These are phyloP conservation scores for Campoplex capitator DNA, from an alignment of 2,888 invertebrate genomes.

Conservation along the genomic window DNA sequence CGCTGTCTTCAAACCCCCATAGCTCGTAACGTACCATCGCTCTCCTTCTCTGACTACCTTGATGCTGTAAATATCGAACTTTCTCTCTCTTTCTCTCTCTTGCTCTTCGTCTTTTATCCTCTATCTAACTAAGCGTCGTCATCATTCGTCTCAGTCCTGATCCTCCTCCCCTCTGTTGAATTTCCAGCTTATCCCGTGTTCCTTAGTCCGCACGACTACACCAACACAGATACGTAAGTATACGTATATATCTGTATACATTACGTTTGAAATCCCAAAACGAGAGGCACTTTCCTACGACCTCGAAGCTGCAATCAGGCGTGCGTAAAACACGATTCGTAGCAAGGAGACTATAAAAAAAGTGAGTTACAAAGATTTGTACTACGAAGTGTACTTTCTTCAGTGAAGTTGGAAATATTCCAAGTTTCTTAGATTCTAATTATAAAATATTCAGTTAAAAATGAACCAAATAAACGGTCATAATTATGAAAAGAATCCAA, in stretches of 20 bases:
- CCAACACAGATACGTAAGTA: constrained; percentile 7
- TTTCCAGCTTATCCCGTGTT: constrained; percentile 52
- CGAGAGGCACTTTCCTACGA: constrained; percentile 41
- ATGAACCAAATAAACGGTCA: neutral
- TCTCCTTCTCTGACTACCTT: constrained; percentile 12
- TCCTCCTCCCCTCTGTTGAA: constrained; percentile 28
- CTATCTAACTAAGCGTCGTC: constrained; percentile 22
- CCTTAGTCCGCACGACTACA: constrained; percentile 62
- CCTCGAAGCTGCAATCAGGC: constrained; percentile 40
- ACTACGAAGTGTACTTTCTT: neutral
- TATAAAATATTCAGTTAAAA: neutral
- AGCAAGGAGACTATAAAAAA: constrained; percentile 8
- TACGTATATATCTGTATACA: neutral
- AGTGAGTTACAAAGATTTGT: neutral
- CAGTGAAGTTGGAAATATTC: neutral
- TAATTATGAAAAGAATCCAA: neutral
- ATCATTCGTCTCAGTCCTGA: constrained; percentile 23
- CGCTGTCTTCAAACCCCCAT: constrained; percentile 14
- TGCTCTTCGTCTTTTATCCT: neutral
- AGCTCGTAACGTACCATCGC: constrained; percentile 8
- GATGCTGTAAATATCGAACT: neutral
- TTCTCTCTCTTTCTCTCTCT: too few relatives aligned
- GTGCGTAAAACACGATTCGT: constrained; percentile 42
- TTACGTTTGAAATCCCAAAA: constrained; percentile 26
- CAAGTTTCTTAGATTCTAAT: neutral